Evolutionary conservation across 2,797 vertebrate genomes (phyloP), one percentile per base, ranked within the genome.

Genomic region (Falco peregrinus): DNA sequence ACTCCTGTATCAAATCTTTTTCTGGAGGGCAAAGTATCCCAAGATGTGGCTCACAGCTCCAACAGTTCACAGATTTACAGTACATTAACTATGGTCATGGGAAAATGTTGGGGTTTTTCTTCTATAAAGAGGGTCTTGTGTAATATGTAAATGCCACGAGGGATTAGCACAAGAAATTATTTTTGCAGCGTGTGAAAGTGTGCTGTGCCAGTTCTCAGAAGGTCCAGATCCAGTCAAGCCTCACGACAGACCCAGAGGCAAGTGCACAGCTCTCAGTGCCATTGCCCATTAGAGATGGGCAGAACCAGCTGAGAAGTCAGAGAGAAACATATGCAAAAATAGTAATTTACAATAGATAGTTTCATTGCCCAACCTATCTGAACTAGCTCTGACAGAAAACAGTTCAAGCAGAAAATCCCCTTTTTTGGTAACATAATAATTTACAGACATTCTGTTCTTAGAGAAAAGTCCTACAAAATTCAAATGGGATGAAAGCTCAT

Each of bases 31-130:
- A 78, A 82, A 74, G 45, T 73, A 82, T 67, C 73, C 79, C 1
- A 6, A 95, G 84, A 89, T 41, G 67, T 56, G 47, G 53, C 69
- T 93, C 54, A 10, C 51, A 81, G 57, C 94, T 82, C 87, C 82
- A 92, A 9, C 87, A 87, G 78, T 70, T 96, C 92, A 79, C 73
- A 97, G 93, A 96, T 96, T 96, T 96, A 96, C 89, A 84, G 88
- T 95, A 83, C 92, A 95, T 96, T 97, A 96, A 95, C 93, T 89
- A 50, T 94, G 92, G 93, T 96, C 96, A 97, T 96, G 95, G 96
- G 96, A 97, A 97, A 97, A 95, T 22, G 75, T 67, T 94, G 54
- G 0, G 1, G 51, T 93, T 93, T 83, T 90, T 79, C 63, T 93
- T 84, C 80, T 86, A 19, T 89, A 87, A 96, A 95, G 92, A 78